Percentiles rank a stretch among this genome's conserved stretches.
These are phyloP conservation scores for Otis tarda DNA, from an alignment of 2,113 vertebrate genomes.

Conservation along the genomic window DNA sequence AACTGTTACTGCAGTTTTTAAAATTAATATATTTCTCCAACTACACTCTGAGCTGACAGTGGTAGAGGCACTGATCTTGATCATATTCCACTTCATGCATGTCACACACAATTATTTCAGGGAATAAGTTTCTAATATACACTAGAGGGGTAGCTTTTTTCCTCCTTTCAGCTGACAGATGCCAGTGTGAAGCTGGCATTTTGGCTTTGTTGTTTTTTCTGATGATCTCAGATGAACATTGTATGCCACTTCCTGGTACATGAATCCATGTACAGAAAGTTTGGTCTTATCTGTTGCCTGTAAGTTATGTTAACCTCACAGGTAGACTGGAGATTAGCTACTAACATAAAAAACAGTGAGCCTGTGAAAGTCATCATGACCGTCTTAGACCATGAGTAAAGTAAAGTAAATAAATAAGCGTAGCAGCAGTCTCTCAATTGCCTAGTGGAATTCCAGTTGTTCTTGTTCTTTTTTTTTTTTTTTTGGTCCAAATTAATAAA, in stretches of 20 bases:
- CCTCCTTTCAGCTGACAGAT: background rate
- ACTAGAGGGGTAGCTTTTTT: background rate
- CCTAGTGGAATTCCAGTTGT: background rate
- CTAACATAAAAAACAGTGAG: rapidly evolving
- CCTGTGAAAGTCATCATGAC: background rate
- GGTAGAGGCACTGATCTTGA: background rate
- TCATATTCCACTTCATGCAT: background rate
- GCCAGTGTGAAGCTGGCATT: background rate
- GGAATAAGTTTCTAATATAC: background rate
- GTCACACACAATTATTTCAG: background rate
- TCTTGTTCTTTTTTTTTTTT: background rate
- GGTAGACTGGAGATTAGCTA: background rate
- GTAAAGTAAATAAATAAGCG: background rate
- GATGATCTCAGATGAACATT: background rate
- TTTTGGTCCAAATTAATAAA: background rate
- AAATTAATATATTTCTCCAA: background rate
- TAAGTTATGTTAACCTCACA: background rate
- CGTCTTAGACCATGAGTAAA: background rate
- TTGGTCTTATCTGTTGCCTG: background rate
- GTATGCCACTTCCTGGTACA: background rate
- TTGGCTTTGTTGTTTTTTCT: background rate
- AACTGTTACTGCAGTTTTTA: background rate
- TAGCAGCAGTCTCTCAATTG: background rate
- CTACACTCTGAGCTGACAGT: background rate
- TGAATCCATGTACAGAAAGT: background rate